Base-by-base conservation (phyloP, 2,797 vertebrate genomes). In the Pyrocephalus nanus region DNA sequence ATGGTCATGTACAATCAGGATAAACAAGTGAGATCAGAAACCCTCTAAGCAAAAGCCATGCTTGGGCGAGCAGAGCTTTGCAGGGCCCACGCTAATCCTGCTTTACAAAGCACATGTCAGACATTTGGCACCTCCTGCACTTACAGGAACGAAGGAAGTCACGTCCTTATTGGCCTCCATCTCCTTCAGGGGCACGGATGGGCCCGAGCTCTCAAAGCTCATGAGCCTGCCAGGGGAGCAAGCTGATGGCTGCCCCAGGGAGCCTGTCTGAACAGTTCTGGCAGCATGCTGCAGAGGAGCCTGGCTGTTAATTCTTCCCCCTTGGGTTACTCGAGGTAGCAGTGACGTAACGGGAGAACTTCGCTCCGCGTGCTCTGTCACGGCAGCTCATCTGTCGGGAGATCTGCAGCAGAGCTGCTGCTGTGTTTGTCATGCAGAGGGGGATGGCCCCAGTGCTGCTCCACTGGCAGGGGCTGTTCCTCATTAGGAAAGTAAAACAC, bases 241-340 rank as follows among this genome's bases (percentile, higher is more conserved):
- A 67, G 79, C 76, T 76, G 4, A 2, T 19, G 22, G 87, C 81
- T 80, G 81, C 66, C 71, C 55, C 22, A 36, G 79, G 80, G 92
- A 64, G 62, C 29, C 71, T 53, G 66, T 22, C 32, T 14, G 85
- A 79, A 87, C 62, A 75, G 84, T 30, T 67, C 77, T 94, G 94
- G 83, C 80, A 93, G 90, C 43, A 4, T 14, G 57, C 81, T 81
- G 78, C 57, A 42, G 69, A 15, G 70, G 36, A 77, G 81, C 64
- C 64, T 14, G 55, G 13, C 4, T 94, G 94, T 88, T 95, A 78
- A 78, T 95, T 95, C 92, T 83, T 74, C 77, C 85, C 80, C 82
- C 65, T 72, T 70, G 88, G 96, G 96, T 95, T 81, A 94, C 60
- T 48, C 88, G 77, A 95, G 95, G 93, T 91, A 77, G 92, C 83